Base-by-base conservation (phyloP, 2,888 invertebrate species). In the Amorpha juglandis region DNA sequence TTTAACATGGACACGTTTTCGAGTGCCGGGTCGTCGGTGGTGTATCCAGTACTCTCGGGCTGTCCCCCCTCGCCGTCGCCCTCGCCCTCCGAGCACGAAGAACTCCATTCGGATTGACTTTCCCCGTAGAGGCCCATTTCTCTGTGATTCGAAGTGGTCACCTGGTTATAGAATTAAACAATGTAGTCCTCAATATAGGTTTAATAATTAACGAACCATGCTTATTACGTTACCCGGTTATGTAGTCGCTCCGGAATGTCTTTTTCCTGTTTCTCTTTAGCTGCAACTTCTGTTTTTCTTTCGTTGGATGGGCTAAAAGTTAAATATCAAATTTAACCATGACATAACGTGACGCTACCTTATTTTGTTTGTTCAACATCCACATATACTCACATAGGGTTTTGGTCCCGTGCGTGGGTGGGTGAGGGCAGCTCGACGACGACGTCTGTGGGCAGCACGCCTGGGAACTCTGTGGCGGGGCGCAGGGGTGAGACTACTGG, bases 1-100 rank as follows among this genome's bases (percentile, higher is more conserved):
- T 97, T 97, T 19, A 97, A 88, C 94, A 97, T 95, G 51, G 97
- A 97, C 63, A 97, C 95, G 88, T 97, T 97, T 88, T 97, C 97
- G 12, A 97, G 92, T 16, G 97, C 97, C 0, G 97, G 97, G 88
- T 97, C 97, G 88, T 97, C 97, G 0, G 97, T 97, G n/a, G 96
- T 97, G 83, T 97, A 97, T 35, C 97, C 97, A 0, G 97, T 96
- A 71, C 97, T 97, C 81, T 95, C 95, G 0, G 95, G 94, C 62
- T 94, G 94, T 42, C 94, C 93, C 0, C 89, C 85, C 50, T 90
- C 88, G 11, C 90, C 88, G 74, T 94, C 92, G 6, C 90, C 90
- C 81, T 94, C 89, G 68, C 94, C 90, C 81, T 95, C 95, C 16
- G 95, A 95, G 70, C 94, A 93, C 47, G 94, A 94, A 3, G 94